A percentile compares a stretch with the other conserved stretches of the same genome.
These are phyloP conservation scores for Amphiura filiformis DNA, from an alignment of 35 echinoderm and acorn worm species.

Conservation along the genomic window DNA sequence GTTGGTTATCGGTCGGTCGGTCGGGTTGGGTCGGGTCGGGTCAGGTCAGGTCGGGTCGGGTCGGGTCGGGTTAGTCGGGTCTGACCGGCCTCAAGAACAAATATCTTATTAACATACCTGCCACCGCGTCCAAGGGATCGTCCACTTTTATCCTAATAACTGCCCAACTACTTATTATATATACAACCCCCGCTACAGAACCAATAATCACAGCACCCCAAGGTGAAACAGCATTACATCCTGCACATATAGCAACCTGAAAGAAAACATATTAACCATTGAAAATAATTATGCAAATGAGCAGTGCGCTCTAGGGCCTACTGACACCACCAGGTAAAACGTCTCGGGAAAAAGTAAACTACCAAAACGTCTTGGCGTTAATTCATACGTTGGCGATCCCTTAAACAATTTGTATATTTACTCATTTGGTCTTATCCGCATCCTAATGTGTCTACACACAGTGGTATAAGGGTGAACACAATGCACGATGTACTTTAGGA, in stretches of 20 bases:
- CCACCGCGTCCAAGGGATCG: slow-evolving; percentile 81
- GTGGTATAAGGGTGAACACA: too few species aligned
- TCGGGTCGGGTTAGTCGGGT: too few species aligned
- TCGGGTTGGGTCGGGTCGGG: too few species aligned
- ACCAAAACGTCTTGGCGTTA: neutral
- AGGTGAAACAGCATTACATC: slow-evolving; percentile 43
- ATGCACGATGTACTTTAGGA: too few species aligned
- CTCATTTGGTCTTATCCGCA: too few species aligned
- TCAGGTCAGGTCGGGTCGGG: too few species aligned
- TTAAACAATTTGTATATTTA: neutral
- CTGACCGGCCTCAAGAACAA: too few species aligned
- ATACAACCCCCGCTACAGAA: slow-evolving; percentile 43
- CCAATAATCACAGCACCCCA: slow-evolving; percentile 79
- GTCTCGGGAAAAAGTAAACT: neutral
- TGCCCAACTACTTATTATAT: slow-evolving; percentile 35
- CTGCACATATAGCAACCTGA: slow-evolving; percentile 89
- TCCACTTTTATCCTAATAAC: slow-evolving; percentile 49
- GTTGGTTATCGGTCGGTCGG: too few species aligned
- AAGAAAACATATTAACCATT: neutral
- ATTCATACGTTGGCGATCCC: neutral
- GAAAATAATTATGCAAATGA: neutral
- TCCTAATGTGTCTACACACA: too few species aligned
- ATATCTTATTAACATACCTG: slow-evolving; percentile 36
- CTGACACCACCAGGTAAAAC: neutral
- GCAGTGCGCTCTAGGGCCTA: neutral